Evolutionary conservation across 2,797 vertebrate species (phyloP), one percentile per base, ranked within the genome.

Genomic region (Aplochiton taeniatus): DNA sequence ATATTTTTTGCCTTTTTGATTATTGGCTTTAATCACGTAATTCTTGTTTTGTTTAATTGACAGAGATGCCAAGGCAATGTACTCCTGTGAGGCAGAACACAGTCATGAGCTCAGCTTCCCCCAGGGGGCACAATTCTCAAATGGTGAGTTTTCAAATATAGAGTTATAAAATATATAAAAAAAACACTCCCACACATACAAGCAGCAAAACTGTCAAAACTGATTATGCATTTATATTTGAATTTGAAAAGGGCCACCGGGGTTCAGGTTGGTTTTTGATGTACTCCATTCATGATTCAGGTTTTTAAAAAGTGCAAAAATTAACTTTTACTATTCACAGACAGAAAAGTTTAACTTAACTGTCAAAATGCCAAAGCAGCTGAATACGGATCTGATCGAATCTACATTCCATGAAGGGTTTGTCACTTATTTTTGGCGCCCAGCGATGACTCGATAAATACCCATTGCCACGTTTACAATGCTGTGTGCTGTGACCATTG

Each of bases 51-150:
- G 20, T 70, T 66, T 88, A 17, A 17, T 61, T 31, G 31, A 50
- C 72, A 98, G 97, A 73, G 94, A 97, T 77, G 96, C 95, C 63
- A 96, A 94, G 85, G 96, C 97, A 11, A 95, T 96, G 90, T 98
- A 96, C 82, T 96, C 95, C 66, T 98, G 96, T 66, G 93, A 98
- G 80, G 96, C 96, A 8, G 95, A 96, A 74, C 95, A 98, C 79
- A 96, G 95, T 83, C 94, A 98, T 9, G 96, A 99, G 85, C 93
- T 98, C 69, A 98, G 95, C 85, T 98, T 99, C 84, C 97, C 96
- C 60, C 93, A 98, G 84, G 96, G 96, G 79, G 96, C 96, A 19
- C 82, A 94, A 74, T 96, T 98, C 87, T 93, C 93, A 66, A 96
- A 98, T 1, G 96, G 96, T 98, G 80, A 95, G 95, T 68, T 17